Evolutionary conservation across 2,888 invertebrate genomes (phyloP), one percentile per base, ranked within the genome.

Genomic region (Lottia gigantea): DNA sequence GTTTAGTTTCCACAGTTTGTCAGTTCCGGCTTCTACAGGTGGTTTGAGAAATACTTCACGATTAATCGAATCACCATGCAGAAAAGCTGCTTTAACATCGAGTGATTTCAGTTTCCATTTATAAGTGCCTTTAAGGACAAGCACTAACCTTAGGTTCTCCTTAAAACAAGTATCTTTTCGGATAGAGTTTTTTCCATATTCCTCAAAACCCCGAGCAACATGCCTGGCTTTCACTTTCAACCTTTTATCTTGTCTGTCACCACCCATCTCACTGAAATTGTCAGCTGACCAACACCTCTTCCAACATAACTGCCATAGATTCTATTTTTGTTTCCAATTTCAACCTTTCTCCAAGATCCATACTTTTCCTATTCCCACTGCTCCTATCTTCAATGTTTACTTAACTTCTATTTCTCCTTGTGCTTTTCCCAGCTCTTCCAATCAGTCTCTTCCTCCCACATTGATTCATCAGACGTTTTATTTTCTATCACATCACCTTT

Each of bases 21-120:
- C 49, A 49, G n/a, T 49, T 0, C 3, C 31, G 8, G n/a, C 46
- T 46, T 70, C 62, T 15, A 16, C n/a, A 11, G 47, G 70, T 16
- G 66, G 66, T 16, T 62, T 40, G 2, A 25, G n/a, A n/a, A 61
- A 61, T 4, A 66, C 46, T 25, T 61, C 45, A 14, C 66, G 3
- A 2, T 62, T 23, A 11, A 66, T 66, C 3, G 61, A 19, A 25
- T 45, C n/a, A 16, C 70, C 70, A 16, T 62, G 66, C 16, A 66
- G 16, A 31, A 62, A 66, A 3, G 66, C 66, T n/a, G 66, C 16
- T 49, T 49, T 49, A 6, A 49, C 49, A 15, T 49, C 49, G 1
- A 49, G 49, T 6, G 49, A 49, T 12, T 49, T 6, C 6, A 49
- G 16, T 15, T 19, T 12, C 49, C 49, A 49, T 12, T 19, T 6